Base-by-base conservation (phyloP, 2,797 vertebrate genomes). In the Adelosebastes latens region DNA sequence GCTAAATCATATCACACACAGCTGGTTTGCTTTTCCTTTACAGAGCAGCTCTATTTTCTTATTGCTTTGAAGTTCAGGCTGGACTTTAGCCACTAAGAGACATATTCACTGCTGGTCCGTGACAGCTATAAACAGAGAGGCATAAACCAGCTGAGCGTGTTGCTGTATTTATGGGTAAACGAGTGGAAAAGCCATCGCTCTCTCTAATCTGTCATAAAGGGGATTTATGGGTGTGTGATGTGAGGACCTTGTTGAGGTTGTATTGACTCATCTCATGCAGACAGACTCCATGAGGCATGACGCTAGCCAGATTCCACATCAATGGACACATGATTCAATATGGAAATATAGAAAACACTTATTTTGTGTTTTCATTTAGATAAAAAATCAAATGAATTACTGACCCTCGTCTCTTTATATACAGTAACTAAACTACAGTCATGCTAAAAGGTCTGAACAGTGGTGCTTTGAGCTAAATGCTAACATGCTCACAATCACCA, bases 161-260 rank as follows among this genome's bases (percentile, higher is more conserved):
- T 92, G 89, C 90, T 89, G 89, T 94, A 91, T 94, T 94, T 92
- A 93, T 91, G 88, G 84, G 72, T 90, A 93, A 94, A 92, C 79
- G 83, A 88, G 89, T 91, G 90, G 91, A 94, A 93, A 93, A 92
- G 89, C 90, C 85, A 93, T 94, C 72, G 89, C 90, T 91, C 85
- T 91, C 77, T 89, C 87, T 94, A 90, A 90, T 93, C 92, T 91
- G 89, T 92, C 92, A 90, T 92, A 90, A 93, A 93, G 82, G 61
- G 83, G 88, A 91, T 93, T 93, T 93, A 92, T 89, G 85, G 62
- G 31, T 60, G 84, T 91, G 91, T 66, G 86, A 88, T 86, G 84
- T 69, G 91, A 90, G 87, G 88, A 88, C 84, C 89, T 87, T 87
- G 91, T 93, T 91, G 88, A 67, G 84, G 69, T 79, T 79, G 82